Base-by-base conservation (phyloP, 2,888 invertebrate species). In the Plebejus argus region DNA sequence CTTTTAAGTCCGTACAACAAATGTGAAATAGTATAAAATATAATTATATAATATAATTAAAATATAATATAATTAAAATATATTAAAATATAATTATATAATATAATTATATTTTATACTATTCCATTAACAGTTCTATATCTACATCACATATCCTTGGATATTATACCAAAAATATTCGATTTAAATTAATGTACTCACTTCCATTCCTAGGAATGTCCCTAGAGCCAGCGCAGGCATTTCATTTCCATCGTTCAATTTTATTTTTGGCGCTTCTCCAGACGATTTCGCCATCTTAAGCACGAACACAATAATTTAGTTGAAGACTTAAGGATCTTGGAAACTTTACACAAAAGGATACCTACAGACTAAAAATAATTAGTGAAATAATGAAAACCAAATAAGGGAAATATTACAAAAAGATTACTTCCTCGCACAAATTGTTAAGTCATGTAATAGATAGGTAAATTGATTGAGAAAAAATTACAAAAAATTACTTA, bases 221-320 rank as follows among this genome's bases (percentile, higher is more conserved):
- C 91, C 91, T 0, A 91, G 79, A 0, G 88, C 91, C 0, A 91
- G 81, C 0, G 85, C 86, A 0, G 91, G 91, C 83, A 91, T 91
- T 45, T 86, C 81, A 1, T 78, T 79, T 0, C 89, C 91, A 78
- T 90, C 84, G 12, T 83, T 85, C 79, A 91, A 33, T 78, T 79
- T 81, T 7, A 81, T 74, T 15, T 78, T 81, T 1, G 81, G 78
- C 5, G 82, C 80, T 76, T 81, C 70, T 76, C 78, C 28, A 18
- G 72, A 33, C 72, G 70, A 1, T 76, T 7, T 23, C 0, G 77
- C 78, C 81, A 83, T 82, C 83, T 83, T 77, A 1, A 79, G 79
- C 20, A 35, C 28, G 33, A 78, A 53, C 70, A 72, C 28, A 53
- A 76, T 53, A 12, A 58, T 33, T 58, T 35, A 53, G 10, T 72